A percentile compares a stretch with the other conserved stretches of the same genome.
Conservation (phyloP, 2,888 invertebrate species). For the Zygaena filipendulae region DNA sequence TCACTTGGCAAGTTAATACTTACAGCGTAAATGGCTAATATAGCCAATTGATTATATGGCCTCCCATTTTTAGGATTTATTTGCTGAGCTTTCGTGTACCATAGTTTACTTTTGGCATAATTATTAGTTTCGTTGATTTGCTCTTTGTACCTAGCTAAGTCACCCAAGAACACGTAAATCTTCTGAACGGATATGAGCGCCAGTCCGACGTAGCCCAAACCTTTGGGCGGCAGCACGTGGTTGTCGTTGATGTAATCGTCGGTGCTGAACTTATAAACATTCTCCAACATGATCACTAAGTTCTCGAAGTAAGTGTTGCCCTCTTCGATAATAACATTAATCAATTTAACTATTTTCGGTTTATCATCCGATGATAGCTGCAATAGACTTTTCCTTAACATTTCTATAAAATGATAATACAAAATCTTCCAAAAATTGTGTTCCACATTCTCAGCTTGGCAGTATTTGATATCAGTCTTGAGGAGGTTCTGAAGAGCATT, state of each 20-base stretch:
- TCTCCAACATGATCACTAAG: slow-evolving; percentile 78
- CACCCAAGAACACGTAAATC: slow-evolving; percentile 89
- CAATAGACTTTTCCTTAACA: slow-evolving; percentile 75
- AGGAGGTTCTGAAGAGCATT: slow-evolving; percentile 74
- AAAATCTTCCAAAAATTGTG: slow-evolving; percentile 92
- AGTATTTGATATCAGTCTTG: slow-evolving; percentile 85
- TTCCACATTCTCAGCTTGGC: slow-evolving; percentile 88
- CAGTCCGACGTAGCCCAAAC: slow-evolving; percentile 74
- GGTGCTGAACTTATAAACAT: slow-evolving; percentile 78
- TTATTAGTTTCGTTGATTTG: slow-evolving; percentile 84
- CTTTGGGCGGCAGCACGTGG: slow-evolving; percentile 69
- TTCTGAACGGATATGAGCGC: slow-evolving; percentile 90
- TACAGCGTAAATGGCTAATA: slow-evolving; percentile 85
- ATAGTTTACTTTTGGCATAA: slow-evolving; percentile 78
- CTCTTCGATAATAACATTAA: slow-evolving; percentile 80
- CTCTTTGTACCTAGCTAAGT: slow-evolving; percentile 91
- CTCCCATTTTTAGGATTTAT: slow-evolving; percentile 95
- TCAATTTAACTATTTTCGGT: slow-evolving; percentile 72
- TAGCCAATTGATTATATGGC: slow-evolving; percentile 94
- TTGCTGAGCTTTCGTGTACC: slow-evolving; percentile 94
- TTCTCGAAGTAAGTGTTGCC: slow-evolving; percentile 82
- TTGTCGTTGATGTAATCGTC: slow-evolving; percentile 71
- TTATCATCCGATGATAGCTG: slow-evolving; percentile 72
- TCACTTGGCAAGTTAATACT: too few species aligned
- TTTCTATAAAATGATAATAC: slow-evolving; percentile 89